A percentile compares a stretch with the other conserved stretches of the same genome.
These are phyloP conservation scores for Gallinago jamesoni DNA, from an alignment of 2,113 vertebrate species.

Conservation along the genomic window DNA sequence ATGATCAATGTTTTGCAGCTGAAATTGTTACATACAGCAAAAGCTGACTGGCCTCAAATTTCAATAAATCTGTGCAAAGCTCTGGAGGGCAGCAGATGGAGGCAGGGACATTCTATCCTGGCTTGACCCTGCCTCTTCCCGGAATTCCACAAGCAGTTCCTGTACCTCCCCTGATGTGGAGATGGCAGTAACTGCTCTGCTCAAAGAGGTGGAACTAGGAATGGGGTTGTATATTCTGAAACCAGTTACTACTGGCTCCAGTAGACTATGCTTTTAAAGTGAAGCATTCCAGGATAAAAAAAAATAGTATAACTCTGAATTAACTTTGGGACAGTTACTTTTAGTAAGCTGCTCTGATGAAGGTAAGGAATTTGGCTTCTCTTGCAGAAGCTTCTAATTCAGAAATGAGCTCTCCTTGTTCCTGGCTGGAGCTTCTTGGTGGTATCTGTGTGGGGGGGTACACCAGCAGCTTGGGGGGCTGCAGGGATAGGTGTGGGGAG, in stretches of 20 bases:
- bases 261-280: not conserved
- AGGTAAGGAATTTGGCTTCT: not conserved
- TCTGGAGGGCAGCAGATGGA: not conserved
- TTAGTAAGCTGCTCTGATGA: too few relatives aligned
- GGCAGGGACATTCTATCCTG: accelerated
- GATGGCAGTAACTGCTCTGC: not conserved
- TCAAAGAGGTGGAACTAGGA: not conserved
- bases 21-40: not conserved
- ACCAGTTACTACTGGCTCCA: not conserved
- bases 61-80: not conserved
- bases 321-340: accelerated
- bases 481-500: not conserved
- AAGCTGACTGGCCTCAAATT: not conserved
- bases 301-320: accelerated
- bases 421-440: too few relatives aligned
- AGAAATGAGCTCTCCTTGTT: not conserved
- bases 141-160: not conserved
- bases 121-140: not conserved
- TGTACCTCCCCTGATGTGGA: accelerated
- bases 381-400: not conserved
- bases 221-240: accelerated
- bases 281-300: not conserved
- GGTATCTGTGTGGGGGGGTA: accelerated
- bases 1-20: not conserved
- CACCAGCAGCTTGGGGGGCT: accelerated